Evolutionary conservation across 2,888 invertebrate genomes (phyloP).

Genomic region (Archaeoteleia sp.): DNA sequence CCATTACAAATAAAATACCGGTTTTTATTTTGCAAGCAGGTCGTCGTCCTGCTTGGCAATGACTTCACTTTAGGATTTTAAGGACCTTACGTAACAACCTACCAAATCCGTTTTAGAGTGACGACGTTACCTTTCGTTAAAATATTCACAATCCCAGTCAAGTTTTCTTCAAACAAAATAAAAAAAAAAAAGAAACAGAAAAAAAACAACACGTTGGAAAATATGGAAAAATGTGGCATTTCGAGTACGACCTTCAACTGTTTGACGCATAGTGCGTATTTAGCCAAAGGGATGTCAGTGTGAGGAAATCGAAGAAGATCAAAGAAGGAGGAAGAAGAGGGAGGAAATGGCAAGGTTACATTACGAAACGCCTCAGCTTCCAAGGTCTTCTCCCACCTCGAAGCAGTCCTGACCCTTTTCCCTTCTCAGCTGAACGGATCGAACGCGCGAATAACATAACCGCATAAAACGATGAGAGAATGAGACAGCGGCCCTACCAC

Average conservation of each 20-base stretch:
- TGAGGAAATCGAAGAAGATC: constrained; percentile 37
- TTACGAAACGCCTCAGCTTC: constrained; percentile 66
- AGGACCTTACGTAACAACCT: no score
- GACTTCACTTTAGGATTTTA: no score
- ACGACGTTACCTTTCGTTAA: no score
- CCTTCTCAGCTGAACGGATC: constrained; percentile 37
- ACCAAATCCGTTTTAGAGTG: no score
- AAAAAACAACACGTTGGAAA: no score
- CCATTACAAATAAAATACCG: constrained; percentile 51
- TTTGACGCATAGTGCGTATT: constrained; percentile 33
- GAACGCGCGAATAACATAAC: no score
- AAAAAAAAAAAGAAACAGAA: no score
- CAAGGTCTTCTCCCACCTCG: constrained; percentile 59
- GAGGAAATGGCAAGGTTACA: constrained; percentile 68
- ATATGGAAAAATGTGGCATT: constrained; percentile 44
- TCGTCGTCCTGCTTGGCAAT: constrained; percentile 42
- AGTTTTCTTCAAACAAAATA: no score
- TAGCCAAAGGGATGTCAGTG: constrained; percentile 33
- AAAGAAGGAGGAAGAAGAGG: constrained; percentile 24
- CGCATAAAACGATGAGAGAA: no score
- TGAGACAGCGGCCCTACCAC: no score
- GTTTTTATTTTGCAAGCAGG: constrained; percentile 48
- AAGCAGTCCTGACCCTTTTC: constrained; percentile 51
- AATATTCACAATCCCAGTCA: no score
- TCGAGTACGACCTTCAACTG: constrained; percentile 47